Base-by-base conservation (phyloP, 1,140 invertebrate genomes). In the Aleiodes sp. region DNA sequence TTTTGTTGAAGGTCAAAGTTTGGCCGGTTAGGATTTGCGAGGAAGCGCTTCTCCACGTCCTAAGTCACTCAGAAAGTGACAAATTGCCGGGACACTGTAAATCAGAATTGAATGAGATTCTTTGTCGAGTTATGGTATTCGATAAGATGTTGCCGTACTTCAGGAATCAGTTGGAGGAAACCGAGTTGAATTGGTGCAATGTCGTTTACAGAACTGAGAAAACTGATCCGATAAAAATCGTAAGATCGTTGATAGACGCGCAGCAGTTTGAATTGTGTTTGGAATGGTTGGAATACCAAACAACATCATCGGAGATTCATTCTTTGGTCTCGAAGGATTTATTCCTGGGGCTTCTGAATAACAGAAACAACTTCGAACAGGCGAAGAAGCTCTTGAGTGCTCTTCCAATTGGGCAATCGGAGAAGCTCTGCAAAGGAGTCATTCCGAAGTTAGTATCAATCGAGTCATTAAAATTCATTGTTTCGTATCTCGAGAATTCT, bases 381-480 rank as follows among this genome's bases (percentile, higher is more conserved):
- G 77, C 79, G 35, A 59, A 68, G 4, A 84, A 84, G 72, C 79
- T 90, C 46, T 80, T 91, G 6, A 76, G 75, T 4, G 82, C 86
- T 16, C 75, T 91, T 19, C 89, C 91, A 0, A 63, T 78, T 0
- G 75, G 82, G 0, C 87, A 90, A 35, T 84, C 89, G 1, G 79
- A 90, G 3, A 86, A 89, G 56, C 83, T 92, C 7, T 89, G 91
- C 56, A 87, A 90, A 67, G 86, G 86, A 26, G 86, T 92, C 65
- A 86, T 93, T 52, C 86, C 88, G 33, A 88, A 88, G 80, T 82
- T 93, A 4, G 86, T 89, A 68, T 90, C 90, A 28, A 81, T 91
- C 0, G 80, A 87, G 16, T 84, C 91, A 39, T 81, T 93, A 6
- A 82, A 89, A 76, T 91, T 91, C 70, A 82, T 91, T 8, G 81